Percentiles rank a stretch among this genome's conserved stretches.
phyloP scores from a whole-genome alignment of 2,113 vertebrate genomes.

The Sphyrna mokarran region DNA sequence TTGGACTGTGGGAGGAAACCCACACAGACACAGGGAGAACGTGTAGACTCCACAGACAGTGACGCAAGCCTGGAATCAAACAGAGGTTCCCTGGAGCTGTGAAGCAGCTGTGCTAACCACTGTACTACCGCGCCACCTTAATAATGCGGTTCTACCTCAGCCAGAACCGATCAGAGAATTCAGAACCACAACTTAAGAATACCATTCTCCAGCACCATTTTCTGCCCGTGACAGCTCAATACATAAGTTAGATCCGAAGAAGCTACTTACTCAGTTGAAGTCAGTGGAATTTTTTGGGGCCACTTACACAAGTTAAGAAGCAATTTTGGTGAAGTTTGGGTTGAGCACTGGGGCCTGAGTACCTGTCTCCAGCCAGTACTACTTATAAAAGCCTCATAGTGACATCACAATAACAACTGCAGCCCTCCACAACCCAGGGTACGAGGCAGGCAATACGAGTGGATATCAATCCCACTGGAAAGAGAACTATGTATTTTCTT shows the following conservation, averaged over 20 bases:
- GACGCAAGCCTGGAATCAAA: too few relatives aligned
- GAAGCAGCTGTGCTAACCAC: too few relatives aligned
- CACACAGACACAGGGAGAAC: too few relatives aligned
- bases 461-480: background rate
- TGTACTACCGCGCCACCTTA: too few relatives aligned
- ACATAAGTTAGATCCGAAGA: background rate
- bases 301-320: background rate
- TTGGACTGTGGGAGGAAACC: too few relatives aligned
- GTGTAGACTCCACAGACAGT: too few relatives aligned
- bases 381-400: slow-evolving; percentile 3
- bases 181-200: background rate
- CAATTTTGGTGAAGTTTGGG: background rate
- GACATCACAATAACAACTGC: background rate
- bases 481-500: background rate
- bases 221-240: background rate
- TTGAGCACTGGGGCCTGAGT: background rate
- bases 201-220: background rate
- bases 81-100: too few relatives aligned
- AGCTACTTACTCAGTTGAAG: slow-evolving; percentile 24
- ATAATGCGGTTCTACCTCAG: too few relatives aligned
- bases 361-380: background rate
- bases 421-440: background rate
- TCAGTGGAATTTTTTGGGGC: background rate
- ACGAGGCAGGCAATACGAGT: background rate
- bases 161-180: background rate